Evolutionary conservation across 2,113 vertebrate species (phyloP), one percentile per base, ranked within the genome.

Genomic region (Tragelaphus imberbis): DNA sequence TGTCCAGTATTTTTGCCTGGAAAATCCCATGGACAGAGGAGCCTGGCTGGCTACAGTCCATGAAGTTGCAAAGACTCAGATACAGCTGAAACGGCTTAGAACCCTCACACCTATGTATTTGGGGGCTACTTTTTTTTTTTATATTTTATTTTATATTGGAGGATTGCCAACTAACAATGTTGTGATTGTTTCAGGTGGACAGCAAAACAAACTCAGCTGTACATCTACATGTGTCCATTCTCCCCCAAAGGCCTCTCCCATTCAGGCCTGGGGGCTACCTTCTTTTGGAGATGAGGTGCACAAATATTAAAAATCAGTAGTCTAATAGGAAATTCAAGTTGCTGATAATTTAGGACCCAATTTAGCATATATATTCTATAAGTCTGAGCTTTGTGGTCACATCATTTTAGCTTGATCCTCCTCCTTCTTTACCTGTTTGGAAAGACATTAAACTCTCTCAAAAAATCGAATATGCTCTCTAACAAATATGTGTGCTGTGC

Each of bases 401-500:
- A 21, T 16, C 86, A 75, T 81, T 85, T 88, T 80, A 84, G 53
- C 33, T 40, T 75, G n/a, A 65, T 71, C 12, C 30, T 8, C 16
- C 40, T 28, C 4, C n/a, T 88, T 88, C 51, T 63, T 77, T 85
- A 40, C 51, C 40, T 40, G 40, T 84, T 88, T 93, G 58, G 65
- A 90, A 87, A 91, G 36, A 27, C 25, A 71, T 44, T 94, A 95
- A 87, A 80, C 56, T 59, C 58, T 53, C 90, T 36, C 10, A 90
- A 68, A 90, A 94, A 75, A 40, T n/a, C 2, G 40, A 51, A 79
- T 91, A 63, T n/a, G 49, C 28, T 85, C n/a, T 90, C 58, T 94
- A 71, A 84, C 33, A 92, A 88, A 81, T 21, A 95, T 85, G 68
- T 23, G n/a, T 71, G 68, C 68, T 40, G 10, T 71, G n/a, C 68